These are phyloP conservation scores for Psittacus erithacus DNA, from an alignment of 2,113 vertebrate genomes.

Conservation along the genomic window DNA sequence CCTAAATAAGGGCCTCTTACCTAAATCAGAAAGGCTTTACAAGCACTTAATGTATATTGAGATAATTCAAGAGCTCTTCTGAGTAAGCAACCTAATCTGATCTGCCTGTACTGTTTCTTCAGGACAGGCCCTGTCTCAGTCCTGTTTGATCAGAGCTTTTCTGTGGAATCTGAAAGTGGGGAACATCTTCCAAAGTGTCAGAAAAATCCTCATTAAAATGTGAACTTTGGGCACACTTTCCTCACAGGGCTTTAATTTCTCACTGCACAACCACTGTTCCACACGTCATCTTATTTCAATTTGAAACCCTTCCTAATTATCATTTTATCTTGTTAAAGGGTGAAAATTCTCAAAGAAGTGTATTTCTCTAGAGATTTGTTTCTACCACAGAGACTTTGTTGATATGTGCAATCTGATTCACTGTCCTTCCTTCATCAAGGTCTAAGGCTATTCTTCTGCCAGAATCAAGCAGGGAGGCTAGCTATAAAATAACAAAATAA, in stretches of 20 bases:
- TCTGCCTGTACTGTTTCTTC: not conserved
- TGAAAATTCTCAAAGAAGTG: slow-evolving; percentile 17
- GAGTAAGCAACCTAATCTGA: not conserved
- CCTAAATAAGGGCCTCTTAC: slow-evolving; percentile 7
- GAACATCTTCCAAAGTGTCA: not conserved
- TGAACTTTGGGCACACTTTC: slow-evolving; percentile 8
- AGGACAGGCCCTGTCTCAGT: not conserved
- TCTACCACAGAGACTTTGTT: not conserved
- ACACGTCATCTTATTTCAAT: slow-evolving; percentile 19
- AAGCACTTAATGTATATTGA: not conserved
- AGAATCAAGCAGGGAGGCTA: not conserved
- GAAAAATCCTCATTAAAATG: slow-evolving; percentile 57
- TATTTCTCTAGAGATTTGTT: slow-evolving; percentile 16
- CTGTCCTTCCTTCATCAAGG: not conserved
- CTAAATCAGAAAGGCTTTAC: slow-evolving; percentile 12
- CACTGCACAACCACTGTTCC: not conserved
- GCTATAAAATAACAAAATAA: not conserved
- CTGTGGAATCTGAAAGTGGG: not conserved
- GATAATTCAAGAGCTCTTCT: not conserved
- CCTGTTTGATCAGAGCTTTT: not conserved
- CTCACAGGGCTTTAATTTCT: slow-evolving; percentile 45
- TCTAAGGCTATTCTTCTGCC: not conserved
- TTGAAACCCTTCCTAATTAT: slow-evolving; percentile 48
- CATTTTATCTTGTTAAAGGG: slow-evolving; percentile 34
- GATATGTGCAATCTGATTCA: not conserved